phyloP scores from a whole-genome alignment of 1,140 invertebrate genomes.

The Aporrectodea caliginosa region DNA sequence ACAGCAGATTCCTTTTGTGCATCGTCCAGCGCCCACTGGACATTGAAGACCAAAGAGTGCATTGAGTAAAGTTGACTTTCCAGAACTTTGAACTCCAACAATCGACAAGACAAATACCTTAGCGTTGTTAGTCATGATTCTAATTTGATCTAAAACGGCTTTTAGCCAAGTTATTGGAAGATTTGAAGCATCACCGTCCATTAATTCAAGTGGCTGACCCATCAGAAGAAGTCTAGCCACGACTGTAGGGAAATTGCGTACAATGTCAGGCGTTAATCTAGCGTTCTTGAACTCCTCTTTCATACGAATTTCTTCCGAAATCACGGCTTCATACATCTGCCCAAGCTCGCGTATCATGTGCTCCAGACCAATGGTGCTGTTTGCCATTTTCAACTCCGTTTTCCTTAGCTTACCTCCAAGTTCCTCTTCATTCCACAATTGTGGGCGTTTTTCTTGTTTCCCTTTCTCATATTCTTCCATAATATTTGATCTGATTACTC shows the following conservation, averaged over 20 bases:
- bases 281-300: not conserved
- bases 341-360: not conserved
- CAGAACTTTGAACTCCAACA: conserved; percentile 4
- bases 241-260: not conserved
- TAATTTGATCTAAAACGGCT: not conserved
- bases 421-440: too few relatives aligned
- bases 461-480: too few relatives aligned
- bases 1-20: not conserved
- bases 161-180: not conserved
- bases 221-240: not conserved
- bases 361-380: not conserved
- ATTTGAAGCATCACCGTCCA: not conserved
- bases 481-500: too few relatives aligned
- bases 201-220: not conserved
- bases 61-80: conserved; percentile 11
- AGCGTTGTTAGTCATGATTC: not conserved
- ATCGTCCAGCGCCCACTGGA: not conserved
- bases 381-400: not conserved
- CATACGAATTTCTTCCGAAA: not conserved
- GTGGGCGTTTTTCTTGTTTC: too few relatives aligned
- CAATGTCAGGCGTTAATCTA: not conserved
- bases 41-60: not conserved
- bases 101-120: not conserved
- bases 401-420: too few relatives aligned
- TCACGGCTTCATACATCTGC: not conserved